Conservation (phyloP, 2,888 invertebrate genomes). For the Clanis bilineata region DNA sequence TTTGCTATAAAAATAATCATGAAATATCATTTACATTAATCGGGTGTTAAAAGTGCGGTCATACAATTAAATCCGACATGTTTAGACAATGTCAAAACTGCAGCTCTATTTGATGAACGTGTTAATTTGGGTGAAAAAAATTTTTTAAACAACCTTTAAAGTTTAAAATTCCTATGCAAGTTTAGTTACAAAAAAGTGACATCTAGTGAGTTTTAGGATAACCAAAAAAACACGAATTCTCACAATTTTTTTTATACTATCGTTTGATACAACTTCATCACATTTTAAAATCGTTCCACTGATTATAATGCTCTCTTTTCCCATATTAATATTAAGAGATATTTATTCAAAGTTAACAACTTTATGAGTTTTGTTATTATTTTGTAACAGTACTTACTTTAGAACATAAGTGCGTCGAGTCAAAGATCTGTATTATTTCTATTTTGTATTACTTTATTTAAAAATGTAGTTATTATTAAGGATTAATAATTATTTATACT, state of each 20-base stretch:
- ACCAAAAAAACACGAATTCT: too few species aligned
- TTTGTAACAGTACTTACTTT: slow-evolving; percentile 70
- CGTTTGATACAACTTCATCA: slow-evolving; percentile 25
- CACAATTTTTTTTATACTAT: too few species aligned
- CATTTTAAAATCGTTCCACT: slow-evolving; percentile 38
- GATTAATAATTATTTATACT: slow-evolving; percentile 68
- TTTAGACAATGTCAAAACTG: too few species aligned
- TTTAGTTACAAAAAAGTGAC: neutral
- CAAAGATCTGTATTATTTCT: slow-evolving; percentile 82
- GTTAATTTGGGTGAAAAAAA: too few species aligned
- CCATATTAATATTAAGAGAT: slow-evolving; percentile 62
- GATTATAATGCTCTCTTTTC: slow-evolving; percentile 68
- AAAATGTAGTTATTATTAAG: slow-evolving; percentile 59
- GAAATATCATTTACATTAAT: too few species aligned
- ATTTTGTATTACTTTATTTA: slow-evolving; percentile 79
- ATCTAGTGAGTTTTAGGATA: neutral
- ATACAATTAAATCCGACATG: too few species aligned
- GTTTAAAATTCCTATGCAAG: too few species aligned
- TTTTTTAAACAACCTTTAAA: too few species aligned
- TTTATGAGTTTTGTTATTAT: slow-evolving; percentile 67
- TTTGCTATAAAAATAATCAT: too few species aligned
- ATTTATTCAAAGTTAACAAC: slow-evolving; percentile 76
- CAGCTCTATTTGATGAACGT: too few species aligned
- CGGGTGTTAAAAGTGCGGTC: too few species aligned
- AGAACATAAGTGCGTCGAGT: slow-evolving; percentile 77